Evolutionary conservation across 2,888 invertebrate genomes (phyloP).

Genomic region (Silvanus unidentatus): DNA sequence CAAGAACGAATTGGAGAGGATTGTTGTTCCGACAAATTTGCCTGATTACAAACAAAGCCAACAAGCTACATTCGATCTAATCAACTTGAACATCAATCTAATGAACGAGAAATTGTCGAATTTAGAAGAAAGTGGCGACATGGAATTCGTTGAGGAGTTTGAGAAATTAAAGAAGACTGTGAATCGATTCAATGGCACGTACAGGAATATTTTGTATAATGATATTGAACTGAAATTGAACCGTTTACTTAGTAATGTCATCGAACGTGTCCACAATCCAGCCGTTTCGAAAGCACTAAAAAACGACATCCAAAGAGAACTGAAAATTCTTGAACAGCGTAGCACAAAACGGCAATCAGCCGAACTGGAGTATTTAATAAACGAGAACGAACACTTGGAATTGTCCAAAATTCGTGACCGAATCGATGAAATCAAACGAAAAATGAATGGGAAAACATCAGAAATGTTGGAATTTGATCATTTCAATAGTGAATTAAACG

Average conservation of each 20-base stretch:
- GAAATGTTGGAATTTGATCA: not conserved
- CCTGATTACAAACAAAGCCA: not conserved
- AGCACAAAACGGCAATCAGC: conserved; percentile 22
- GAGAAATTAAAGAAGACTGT: conserved; percentile 26
- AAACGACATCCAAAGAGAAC: conserved; percentile 24
- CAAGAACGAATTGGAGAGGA: conserved; percentile 12
- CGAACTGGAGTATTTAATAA: not conserved
- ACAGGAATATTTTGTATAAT: conserved; percentile 29
- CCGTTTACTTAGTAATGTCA: conserved; percentile 19
- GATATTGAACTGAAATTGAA: conserved; percentile 27
- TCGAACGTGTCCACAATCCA: conserved; percentile 19
- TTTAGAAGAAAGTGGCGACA: conserved; percentile 11
- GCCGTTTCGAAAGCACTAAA: conserved; percentile 16
- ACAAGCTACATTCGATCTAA: not conserved
- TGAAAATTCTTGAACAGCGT: conserved; percentile 29
- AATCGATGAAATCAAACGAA: not conserved
- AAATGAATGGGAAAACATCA: not conserved
- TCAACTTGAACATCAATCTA: not conserved
- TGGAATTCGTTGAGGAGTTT: conserved; percentile 8
- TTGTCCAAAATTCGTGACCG: not conserved
- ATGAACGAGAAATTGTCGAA: not conserved
- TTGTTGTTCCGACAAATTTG: conserved; percentile 15
- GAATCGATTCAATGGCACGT: conserved; percentile 25
- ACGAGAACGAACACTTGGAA: not conserved
- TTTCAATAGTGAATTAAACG: not conserved